Conservation (phyloP, 1,140 invertebrate genomes). For the Drosophila repletoides region DNA sequence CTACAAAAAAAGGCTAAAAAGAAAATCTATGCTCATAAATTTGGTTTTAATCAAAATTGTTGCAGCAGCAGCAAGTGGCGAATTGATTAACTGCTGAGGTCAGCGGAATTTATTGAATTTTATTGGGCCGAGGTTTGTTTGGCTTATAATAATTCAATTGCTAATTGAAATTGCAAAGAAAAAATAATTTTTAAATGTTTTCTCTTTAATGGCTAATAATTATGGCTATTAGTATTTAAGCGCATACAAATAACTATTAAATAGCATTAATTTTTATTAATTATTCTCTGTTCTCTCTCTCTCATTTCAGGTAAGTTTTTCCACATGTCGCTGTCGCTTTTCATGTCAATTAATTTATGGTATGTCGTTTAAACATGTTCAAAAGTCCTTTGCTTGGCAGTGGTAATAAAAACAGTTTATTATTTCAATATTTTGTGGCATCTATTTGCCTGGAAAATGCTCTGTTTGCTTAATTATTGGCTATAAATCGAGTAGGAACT, state of each 20-base stretch:
- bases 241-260: constrained; percentile 33
- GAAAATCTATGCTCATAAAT: constrained; percentile 62
- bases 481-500: too few relatives aligned
- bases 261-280: constrained; percentile 28
- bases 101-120: constrained; percentile 16
- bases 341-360: constrained; percentile 40
- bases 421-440: neutral
- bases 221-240: constrained; percentile 10
- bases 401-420: neutral
- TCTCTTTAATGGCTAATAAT: neutral
- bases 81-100: constrained; percentile 37
- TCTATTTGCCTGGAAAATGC: too few relatives aligned
- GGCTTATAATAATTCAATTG: neutral
- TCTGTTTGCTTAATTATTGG: too few relatives aligned
- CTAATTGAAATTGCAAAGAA: constrained; percentile 11
- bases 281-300: constrained; percentile 3
- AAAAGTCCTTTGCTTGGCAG: neutral
- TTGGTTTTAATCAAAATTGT: constrained; percentile 56
- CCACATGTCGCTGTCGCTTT: neutral
- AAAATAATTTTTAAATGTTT: constrained; percentile 15
- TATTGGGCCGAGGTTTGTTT: neutral
- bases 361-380: constrained; percentile 40
- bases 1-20: constrained; percentile 7
- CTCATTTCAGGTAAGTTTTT: constrained; percentile 59
- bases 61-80: constrained; percentile 36